These are phyloP conservation scores for Grapholita molesta DNA, from an alignment of 1,140 invertebrate species.

Conservation along the genomic window DNA sequence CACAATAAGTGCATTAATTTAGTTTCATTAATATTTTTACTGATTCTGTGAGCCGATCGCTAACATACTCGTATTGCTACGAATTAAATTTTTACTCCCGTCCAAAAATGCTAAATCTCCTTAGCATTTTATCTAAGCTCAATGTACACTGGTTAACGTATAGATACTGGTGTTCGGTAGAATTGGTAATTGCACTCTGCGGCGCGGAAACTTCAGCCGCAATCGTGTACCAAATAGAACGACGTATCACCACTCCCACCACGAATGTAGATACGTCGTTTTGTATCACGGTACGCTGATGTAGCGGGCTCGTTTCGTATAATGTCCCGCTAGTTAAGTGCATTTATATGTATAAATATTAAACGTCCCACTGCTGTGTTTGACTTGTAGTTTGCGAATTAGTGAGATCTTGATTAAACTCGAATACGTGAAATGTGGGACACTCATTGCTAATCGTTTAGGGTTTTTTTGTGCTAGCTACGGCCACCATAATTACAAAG, in stretches of 20 bases:
- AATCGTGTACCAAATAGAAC: neutral
- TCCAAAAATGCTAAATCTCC: too few relatives aligned
- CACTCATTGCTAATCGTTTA: too few relatives aligned
- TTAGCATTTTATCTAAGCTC: neutral
- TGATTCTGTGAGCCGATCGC: too few relatives aligned
- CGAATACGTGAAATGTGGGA: too few relatives aligned
- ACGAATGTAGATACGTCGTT: neutral
- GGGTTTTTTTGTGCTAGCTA: neutral
- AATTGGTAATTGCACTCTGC: neutral
- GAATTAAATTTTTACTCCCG: too few relatives aligned
- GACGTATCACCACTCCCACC: neutral
- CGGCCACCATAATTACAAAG: neutral
- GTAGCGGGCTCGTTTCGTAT: neutral
- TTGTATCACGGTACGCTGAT: neutral
- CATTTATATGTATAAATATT: constrained; percentile 3
- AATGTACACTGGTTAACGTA: neutral
- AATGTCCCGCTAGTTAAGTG: neutral
- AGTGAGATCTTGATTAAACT: neutral
- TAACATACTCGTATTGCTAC: too few relatives aligned
- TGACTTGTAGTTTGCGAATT: neutral
- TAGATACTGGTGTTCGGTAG: neutral
- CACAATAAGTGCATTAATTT: too few relatives aligned
- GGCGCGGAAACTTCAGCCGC: constrained; percentile 8
- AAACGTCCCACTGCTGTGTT: neutral
- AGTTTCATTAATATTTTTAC: too few relatives aligned